phyloP scores from a whole-genome alignment of 1,140 invertebrate species.

The Calephelis nemesis region DNA sequence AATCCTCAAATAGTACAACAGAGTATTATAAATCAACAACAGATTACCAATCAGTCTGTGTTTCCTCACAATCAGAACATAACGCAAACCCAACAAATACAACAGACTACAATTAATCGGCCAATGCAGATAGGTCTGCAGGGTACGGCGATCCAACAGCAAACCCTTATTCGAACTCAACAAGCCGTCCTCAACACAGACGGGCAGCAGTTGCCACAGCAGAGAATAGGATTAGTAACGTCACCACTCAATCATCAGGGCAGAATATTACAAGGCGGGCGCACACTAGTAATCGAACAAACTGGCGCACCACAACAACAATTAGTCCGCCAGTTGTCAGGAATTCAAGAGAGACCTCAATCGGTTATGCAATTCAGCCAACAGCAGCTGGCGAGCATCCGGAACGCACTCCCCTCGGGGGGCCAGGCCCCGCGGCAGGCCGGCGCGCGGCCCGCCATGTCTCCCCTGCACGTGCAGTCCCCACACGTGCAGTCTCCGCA shows the following conservation, averaged over 20 bases:
- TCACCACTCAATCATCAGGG: conserved; percentile 60
- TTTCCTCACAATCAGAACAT: conserved; percentile 68
- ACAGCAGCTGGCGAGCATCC: conserved; percentile 69
- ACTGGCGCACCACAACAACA: conserved; percentile 56
- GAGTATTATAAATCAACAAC: conserved; percentile 68
- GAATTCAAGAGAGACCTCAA: conserved; percentile 51
- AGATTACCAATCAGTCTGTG: conserved; percentile 64
- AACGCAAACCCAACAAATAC: conserved; percentile 57
- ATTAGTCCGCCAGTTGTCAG: conserved; percentile 56
- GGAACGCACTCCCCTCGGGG: conserved; percentile 63
- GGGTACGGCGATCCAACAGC: conserved; percentile 54
- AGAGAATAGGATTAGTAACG: conserved; percentile 65
- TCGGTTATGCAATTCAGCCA: conserved; percentile 58
- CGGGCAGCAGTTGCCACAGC: conserved; percentile 59
- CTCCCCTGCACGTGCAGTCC: conserved; percentile 63
- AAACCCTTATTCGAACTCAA: conserved; percentile 62
- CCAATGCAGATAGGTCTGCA: conserved; percentile 67
- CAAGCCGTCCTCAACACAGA: conserved; percentile 60
- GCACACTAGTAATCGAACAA: conserved; percentile 67
- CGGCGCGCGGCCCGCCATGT: conserved; percentile 56
- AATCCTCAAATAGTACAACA: conserved; percentile 70
- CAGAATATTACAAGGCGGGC: conserved; percentile 54
- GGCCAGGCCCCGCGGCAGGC: conserved; percentile 58
- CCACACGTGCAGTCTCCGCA: conserved; percentile 76
- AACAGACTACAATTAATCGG: conserved; percentile 60